Conservation (phyloP, 2,888 invertebrate species). For the Oxytorus armatus region DNA sequence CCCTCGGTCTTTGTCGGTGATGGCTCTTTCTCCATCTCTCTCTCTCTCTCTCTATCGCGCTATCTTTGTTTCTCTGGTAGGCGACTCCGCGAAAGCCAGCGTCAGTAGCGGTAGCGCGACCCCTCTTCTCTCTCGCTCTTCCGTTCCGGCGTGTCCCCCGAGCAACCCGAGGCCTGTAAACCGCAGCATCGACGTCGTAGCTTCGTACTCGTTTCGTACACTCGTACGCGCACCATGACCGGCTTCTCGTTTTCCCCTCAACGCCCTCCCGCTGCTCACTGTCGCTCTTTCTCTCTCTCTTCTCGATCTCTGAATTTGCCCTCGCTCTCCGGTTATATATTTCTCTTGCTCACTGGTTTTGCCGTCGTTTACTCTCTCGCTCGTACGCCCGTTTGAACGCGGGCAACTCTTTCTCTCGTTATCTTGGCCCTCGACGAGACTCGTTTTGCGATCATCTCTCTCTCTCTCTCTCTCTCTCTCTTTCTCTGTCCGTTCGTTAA, state of each 20-base stretch:
- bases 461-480: conserved; percentile 43
- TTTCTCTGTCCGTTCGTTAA: conserved; percentile 48
- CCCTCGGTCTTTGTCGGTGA: conserved; percentile 54
- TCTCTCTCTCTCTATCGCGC: conserved; percentile 15
- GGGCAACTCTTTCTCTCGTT: conserved; percentile 58
- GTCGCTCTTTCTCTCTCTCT: conserved; percentile 44
- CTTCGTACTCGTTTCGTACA: conserved; percentile 26
- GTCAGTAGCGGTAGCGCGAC: conserved; percentile 53
- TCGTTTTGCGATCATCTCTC: conserved; percentile 55
- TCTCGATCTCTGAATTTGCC: conserved; percentile 60
- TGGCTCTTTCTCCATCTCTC: conserved; percentile 36
- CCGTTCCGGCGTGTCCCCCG: conserved; percentile 64
- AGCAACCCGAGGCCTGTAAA: conserved; percentile 65
- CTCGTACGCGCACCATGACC: conserved; percentile 66
- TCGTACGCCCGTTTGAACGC: conserved; percentile 36
- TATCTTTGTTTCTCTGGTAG: conserved; percentile 32
- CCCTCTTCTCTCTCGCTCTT: conserved; percentile 57
- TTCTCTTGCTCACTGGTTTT: conserved; percentile 37
- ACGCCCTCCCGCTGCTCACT: conserved; percentile 12
- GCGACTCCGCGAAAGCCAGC: conserved; percentile 27
- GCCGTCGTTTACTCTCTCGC: conserved; percentile 40
- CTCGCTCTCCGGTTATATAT: conserved; percentile 48
- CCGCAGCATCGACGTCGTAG: conserved; percentile 65
- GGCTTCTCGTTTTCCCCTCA: conserved; percentile 65
- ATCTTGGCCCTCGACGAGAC: conserved; percentile 55